Evolutionary conservation across 2,888 invertebrate species (phyloP).

Genomic region (Drosophila infuscata): DNA sequence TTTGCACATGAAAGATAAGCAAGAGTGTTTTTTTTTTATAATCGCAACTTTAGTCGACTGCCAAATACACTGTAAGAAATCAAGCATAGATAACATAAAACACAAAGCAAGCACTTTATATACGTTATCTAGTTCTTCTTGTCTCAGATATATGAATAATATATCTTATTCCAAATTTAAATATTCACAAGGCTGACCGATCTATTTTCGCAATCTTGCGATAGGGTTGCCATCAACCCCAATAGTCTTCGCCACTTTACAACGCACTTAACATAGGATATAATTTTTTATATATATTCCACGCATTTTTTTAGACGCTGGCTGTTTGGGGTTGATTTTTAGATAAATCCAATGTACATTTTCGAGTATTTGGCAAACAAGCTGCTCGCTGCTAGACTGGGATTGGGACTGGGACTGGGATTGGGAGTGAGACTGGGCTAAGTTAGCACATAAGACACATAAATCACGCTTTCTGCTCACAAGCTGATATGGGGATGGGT

Average conservation of each 20-base stretch:
- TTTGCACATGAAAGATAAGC: slow-evolving; percentile 63
- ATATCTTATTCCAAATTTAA: neutral
- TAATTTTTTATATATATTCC: slow-evolving; percentile 50
- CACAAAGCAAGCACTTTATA: neutral
- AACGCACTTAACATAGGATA: slow-evolving; percentile 37
- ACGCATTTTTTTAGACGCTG: slow-evolving; percentile 33
- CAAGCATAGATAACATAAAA: neutral
- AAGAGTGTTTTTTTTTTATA: neutral
- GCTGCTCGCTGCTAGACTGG: slow-evolving; percentile 41
- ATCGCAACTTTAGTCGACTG: slow-evolving; percentile 17
- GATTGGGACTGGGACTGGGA: neutral
- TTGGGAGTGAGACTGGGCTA: slow-evolving; percentile 18
- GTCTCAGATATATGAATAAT: neutral
- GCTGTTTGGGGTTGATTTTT: slow-evolving; percentile 46
- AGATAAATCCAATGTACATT: slow-evolving; percentile 50
- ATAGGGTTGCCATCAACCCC: neutral
- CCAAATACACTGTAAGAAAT: slow-evolving; percentile 23
- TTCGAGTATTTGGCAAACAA: slow-evolving; percentile 72
- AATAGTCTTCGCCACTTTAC: slow-evolving; percentile 35
- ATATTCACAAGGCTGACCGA: neutral
- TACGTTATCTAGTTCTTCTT: neutral
- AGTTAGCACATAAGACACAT: slow-evolving; percentile 72
- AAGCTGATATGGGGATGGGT: slow-evolving; percentile 30
- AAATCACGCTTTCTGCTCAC: slow-evolving; percentile 73
- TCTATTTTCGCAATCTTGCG: neutral